phyloP scores from a whole-genome alignment of 2,797 vertebrate genomes.

The Lithobates pipiens region DNA sequence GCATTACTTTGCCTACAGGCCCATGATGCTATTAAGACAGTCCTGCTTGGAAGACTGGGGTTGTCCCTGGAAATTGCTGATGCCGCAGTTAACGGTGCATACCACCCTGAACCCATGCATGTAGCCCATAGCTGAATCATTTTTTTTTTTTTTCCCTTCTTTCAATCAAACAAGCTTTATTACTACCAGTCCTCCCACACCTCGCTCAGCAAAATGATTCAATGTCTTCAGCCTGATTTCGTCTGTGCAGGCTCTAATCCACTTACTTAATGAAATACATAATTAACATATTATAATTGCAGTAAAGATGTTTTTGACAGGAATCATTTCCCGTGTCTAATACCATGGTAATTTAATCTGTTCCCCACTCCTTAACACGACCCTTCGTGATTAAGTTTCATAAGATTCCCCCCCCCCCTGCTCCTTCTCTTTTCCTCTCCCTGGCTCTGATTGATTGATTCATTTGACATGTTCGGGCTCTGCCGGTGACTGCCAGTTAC shows the following conservation, averaged over 20 bases:
- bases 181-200: conserved; percentile 79
- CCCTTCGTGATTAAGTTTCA: conserved; percentile 98
- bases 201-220: conserved; percentile 80
- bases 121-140: conserved; percentile 62
- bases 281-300: conserved; percentile 99
- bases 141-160: conserved; percentile 69
- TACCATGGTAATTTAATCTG: conserved; percentile 99
- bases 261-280: conserved; percentile 99
- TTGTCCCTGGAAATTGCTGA: too few species aligned
- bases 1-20: too few species aligned
- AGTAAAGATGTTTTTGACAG: conserved; percentile 99
- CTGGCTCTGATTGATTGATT: conserved; percentile 89
- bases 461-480: conserved; percentile 90
- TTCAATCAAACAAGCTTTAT: conserved; percentile 74
- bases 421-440: neutral
- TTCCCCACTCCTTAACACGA: conserved; percentile 98
- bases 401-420: conserved; percentile 75
- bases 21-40: too few species aligned
- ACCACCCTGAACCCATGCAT: too few species aligned
- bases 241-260: conserved; percentile 90
- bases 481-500: conserved; percentile 82
- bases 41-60: too few species aligned
- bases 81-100: too few species aligned
- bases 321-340: conserved; percentile 99
- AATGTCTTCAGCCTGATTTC: conserved; percentile 87